These are phyloP conservation scores for Sorex fumeus DNA, from an alignment of 2,113 vertebrate genomes.

Conservation along the genomic window DNA sequence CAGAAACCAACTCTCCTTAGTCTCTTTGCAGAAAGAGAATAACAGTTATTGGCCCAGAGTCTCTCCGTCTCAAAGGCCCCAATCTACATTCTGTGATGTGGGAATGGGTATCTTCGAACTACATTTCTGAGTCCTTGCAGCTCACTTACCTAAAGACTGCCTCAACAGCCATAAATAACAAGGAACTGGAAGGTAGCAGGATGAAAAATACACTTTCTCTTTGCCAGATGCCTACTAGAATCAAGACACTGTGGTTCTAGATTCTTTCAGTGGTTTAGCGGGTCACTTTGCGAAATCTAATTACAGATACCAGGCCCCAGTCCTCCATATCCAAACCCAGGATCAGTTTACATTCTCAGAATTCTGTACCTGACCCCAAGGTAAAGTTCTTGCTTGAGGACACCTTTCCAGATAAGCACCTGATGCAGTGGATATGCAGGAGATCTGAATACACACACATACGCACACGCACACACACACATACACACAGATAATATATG, in stretches of 20 bases:
- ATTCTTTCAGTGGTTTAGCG: neutral
- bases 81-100: neutral
- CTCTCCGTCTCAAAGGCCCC: neutral
- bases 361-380: neutral
- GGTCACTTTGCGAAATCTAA: fast-evolving
- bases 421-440: neutral
- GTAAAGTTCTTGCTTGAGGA: neutral
- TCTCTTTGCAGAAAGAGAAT: neutral
- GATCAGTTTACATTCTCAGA: neutral
- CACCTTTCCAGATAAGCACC: neutral
- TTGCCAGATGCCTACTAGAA: neutral
- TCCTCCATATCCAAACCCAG: neutral
- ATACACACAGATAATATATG: neutral
- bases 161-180: neutral
- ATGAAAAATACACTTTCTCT: neutral
- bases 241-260: neutral
- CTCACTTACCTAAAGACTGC: neutral
- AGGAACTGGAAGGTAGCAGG: neutral
- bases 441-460: neutral
- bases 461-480: neutral
- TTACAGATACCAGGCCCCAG: too few species aligned
- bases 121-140: neutral
- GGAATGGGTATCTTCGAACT: neutral
- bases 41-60: neutral
- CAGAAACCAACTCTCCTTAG: neutral